Conservation (phyloP, 2,888 invertebrate species). For the Ashinkailepas kermadecensis region DNA sequence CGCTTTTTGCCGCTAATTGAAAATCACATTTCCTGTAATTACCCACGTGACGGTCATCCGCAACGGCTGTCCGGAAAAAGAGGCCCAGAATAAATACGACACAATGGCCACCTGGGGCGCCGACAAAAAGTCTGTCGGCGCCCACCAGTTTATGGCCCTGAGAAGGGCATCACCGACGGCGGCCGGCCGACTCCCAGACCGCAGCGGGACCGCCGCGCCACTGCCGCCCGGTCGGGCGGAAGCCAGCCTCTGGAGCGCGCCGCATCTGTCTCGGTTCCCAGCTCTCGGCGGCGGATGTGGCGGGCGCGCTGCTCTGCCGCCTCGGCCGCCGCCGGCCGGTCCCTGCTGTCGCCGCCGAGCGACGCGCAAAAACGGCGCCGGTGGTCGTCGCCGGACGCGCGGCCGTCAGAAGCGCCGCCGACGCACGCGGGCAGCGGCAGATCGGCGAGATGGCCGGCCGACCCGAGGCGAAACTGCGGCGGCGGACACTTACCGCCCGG, state of each 20-base stretch:
- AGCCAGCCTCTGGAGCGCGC: neutral
- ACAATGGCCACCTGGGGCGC: neutral
- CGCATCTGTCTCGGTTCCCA: neutral
- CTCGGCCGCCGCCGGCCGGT: neutral
- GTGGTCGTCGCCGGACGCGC: neutral
- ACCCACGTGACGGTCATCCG: neutral
- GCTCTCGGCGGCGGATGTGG: neutral
- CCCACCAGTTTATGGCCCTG: neutral
- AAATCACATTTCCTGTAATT: conserved; percentile 23
- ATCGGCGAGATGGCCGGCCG: neutral
- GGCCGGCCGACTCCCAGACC: no score
- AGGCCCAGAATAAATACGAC: neutral
- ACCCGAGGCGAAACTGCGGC: neutral
- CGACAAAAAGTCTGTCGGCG: neutral
- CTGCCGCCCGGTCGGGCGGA: no score
- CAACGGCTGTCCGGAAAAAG: neutral
- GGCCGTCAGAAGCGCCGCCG: neutral
- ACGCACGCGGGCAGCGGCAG: neutral
- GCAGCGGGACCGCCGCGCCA: no score
- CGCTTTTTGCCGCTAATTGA: conserved; percentile 11
- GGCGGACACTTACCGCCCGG: neutral
- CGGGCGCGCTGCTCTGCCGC: neutral
- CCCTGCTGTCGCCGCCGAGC: no score
- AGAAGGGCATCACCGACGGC: no score
- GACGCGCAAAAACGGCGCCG: neutral